A percentile compares a stretch with the other conserved stretches of the same genome.
These are phyloP conservation scores for Scaptodrosophila lebanonensis DNA, from an alignment of 1,140 invertebrate genomes.

Conservation along the genomic window DNA sequence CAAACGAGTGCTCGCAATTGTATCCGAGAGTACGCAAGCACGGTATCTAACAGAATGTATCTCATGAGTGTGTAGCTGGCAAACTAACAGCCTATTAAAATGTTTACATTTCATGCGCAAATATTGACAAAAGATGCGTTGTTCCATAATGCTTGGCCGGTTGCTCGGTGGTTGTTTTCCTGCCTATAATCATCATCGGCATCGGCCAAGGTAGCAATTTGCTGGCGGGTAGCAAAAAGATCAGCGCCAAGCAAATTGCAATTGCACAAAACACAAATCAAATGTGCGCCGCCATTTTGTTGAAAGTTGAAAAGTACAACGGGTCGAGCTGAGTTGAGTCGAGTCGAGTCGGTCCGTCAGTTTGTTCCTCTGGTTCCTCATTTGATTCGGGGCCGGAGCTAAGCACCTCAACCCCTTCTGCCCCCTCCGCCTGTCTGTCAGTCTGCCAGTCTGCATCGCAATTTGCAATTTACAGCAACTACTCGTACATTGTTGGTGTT, in stretches of 20 bases:
- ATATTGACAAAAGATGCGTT: constrained; percentile 66
- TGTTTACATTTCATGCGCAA: constrained; percentile 68
- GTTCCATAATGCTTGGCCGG: constrained; percentile 1
- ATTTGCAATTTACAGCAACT: constrained; percentile 36
- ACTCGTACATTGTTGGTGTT: constrained; percentile 7
- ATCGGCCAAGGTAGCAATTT: constrained; percentile 40
- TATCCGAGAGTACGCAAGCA: too few species aligned
- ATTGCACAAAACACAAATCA: constrained; percentile 14
- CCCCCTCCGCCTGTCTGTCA: constrained; percentile 9
- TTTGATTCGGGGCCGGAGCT: too few species aligned
- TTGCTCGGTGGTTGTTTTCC: constrained; percentile 13
- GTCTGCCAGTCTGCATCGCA: constrained; percentile 1
- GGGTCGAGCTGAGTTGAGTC: too few species aligned
- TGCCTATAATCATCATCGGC: background rate
- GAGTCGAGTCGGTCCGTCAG: too few species aligned
- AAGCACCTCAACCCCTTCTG: too few species aligned
- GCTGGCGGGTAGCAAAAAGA: constrained; percentile 65
- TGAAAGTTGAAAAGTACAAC: too few species aligned
- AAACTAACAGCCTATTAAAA: constrained; percentile 69
- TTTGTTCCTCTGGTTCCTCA: too few species aligned
- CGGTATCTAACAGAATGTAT: too few species aligned
- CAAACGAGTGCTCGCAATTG: too few species aligned
- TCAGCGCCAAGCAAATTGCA: constrained; percentile 54
- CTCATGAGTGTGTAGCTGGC: constrained; percentile 39
- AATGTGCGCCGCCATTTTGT: constrained; percentile 56